phyloP scores from a whole-genome alignment of 2,797 vertebrate genomes.

The Mastacembelus armatus region DNA sequence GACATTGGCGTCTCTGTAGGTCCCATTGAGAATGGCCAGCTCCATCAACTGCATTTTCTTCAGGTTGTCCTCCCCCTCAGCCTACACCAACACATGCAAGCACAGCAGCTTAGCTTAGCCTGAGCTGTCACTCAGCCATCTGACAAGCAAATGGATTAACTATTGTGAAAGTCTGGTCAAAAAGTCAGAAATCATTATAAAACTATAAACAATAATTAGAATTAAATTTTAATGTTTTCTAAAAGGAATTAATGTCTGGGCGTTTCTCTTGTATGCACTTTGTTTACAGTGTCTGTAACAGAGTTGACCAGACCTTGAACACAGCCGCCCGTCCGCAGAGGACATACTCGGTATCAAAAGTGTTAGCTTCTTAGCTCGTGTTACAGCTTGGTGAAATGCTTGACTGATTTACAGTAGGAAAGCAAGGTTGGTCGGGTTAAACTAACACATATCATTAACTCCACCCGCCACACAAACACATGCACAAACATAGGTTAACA shows the following conservation, averaged over 20 bases:
- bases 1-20: constrained; percentile 98
- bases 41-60: constrained; percentile 99
- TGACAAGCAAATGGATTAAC: constrained; percentile 30
- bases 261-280: neutral
- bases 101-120: constrained; percentile 40
- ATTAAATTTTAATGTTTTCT: neutral
- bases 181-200: constrained; percentile 34
- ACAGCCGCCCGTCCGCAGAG: constrained; percentile 6
- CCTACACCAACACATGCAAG: constrained; percentile 78
- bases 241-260: neutral
- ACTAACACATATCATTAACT: constrained; percentile 58
- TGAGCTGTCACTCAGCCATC: constrained; percentile 17
- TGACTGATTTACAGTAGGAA: constrained; percentile 74
- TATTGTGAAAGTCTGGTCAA: constrained; percentile 17
- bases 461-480: constrained; percentile 33
- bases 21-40: constrained; percentile 98
- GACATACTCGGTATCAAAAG: constrained; percentile 56
- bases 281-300: neutral
- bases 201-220: neutral
- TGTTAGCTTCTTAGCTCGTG: constrained; percentile 52
- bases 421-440: constrained; percentile 67
- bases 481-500: constrained; percentile 55
- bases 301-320: constrained; percentile 27
- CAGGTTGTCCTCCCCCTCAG: constrained; percentile 98
- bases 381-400: constrained; percentile 76